These are phyloP conservation scores for Zhuqinia jingwanae DNA, from an alignment of 2,888 invertebrate genomes.

Conservation along the genomic window DNA sequence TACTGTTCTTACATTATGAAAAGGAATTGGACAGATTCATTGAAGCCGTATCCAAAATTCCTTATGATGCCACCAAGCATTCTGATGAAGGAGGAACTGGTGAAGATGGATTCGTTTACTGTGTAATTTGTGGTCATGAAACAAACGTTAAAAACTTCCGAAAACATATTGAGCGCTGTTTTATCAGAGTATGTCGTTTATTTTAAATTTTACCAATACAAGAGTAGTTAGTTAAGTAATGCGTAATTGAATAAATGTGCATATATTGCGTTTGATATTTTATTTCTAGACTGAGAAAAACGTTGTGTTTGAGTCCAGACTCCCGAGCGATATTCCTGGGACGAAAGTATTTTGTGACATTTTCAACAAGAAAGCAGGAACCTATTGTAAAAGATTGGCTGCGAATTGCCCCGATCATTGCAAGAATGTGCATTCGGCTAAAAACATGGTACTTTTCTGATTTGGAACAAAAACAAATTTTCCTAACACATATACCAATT, in stretches of 20 bases:
- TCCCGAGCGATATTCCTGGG: slow-evolving; percentile 94
- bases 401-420: slow-evolving; percentile 99
- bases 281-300: slow-evolving; percentile 91
- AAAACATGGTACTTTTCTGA: background rate
- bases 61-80: slow-evolving; percentile 84
- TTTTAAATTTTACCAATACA: background rate
- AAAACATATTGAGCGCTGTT: slow-evolving; percentile 98
- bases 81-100: slow-evolving; percentile 83
- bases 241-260: slow-evolving; percentile 34
- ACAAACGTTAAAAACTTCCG: slow-evolving; percentile 94
- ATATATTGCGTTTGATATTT: slow-evolving; percentile 49
- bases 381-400: slow-evolving; percentile 96
- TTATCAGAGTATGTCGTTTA: slow-evolving; percentile 86
- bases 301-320: slow-evolving; percentile 95
- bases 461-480: too few relatives aligned
- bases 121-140: slow-evolving; percentile 98
- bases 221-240: background rate
- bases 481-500: background rate
- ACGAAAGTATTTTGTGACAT: slow-evolving; percentile 98
- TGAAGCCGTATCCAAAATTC: slow-evolving; percentile 88
- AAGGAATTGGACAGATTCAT: slow-evolving; percentile 89
- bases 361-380: slow-evolving; percentile 92
- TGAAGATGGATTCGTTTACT: slow-evolving; percentile 91
- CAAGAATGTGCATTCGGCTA: slow-evolving; percentile 84
- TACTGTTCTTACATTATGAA: slow-evolving; percentile 55